A percentile compares a stretch with the other conserved stretches of the same genome.
Evolutionary conservation across 2,888 invertebrate species (phyloP).

Genomic region (Rhingia campestris): DNA sequence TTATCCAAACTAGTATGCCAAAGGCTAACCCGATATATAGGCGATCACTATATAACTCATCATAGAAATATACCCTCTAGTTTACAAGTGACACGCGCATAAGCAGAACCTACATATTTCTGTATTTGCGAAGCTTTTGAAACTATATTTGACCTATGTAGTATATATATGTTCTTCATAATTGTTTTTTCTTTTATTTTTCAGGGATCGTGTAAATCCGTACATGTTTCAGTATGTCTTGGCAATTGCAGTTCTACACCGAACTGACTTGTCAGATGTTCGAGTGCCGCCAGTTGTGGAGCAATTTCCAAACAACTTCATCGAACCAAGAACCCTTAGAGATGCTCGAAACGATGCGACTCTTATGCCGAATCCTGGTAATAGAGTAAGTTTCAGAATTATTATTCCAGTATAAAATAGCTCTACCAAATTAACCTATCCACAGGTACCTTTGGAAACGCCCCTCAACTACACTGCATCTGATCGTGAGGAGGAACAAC

Average conservation of each 20-base stretch:
- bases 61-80: no score
- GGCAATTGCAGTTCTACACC: conserved; percentile 88
- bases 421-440: neutral
- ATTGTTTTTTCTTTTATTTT: neutral
- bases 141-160: no score
- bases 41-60: no score
- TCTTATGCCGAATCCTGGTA: conserved; percentile 82
- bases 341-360: conserved; percentile 87
- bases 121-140: no score
- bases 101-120: no score
- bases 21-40: no score
- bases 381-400: conserved; percentile 79
- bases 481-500: conserved; percentile 88
- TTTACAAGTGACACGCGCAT: no score
- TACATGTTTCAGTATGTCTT: conserved; percentile 89
- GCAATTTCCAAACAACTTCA: conserved; percentile 90
- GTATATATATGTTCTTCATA: neutral
- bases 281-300: conserved; percentile 87
- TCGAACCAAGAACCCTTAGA: conserved; percentile 87
- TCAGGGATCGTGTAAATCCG: conserved; percentile 88
- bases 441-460: conserved; percentile 84
- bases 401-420: no score
- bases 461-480: conserved; percentile 88
- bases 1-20: no score
- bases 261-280: conserved; percentile 79